Base-by-base conservation (phyloP, 1,140 invertebrate genomes). In the Homalodisca vitripennis region DNA sequence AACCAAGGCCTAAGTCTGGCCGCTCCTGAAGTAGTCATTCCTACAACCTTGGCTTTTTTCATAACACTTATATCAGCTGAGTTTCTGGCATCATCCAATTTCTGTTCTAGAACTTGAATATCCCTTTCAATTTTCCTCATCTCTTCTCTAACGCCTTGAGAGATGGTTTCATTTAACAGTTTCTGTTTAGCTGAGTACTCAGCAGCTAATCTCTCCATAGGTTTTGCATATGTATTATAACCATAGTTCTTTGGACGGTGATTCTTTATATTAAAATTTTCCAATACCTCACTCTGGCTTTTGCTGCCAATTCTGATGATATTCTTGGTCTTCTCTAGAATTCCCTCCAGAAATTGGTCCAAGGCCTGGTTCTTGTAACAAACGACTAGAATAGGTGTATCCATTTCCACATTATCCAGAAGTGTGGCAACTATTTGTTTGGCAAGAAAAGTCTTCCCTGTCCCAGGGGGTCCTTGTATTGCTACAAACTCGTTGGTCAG, bases 291-390 rank as follows among this genome's bases (percentile, higher is more conserved):
- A 75, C 82, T 87, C 74, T 85, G 85, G 0, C 86, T 88, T 78
- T 89, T 85, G 2, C 86, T 85, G 1, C 93, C 93, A 71, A 94
- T 84, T 29, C 92, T 83, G n/a, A 91, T 79, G 60, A 94, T 81
- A n/a, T 82, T 79, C 0, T 80, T 32, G 1, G 86, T 88, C 2
- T 82, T 77, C n/a, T 77, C 68, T 13, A 85, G 75, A 17, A 91
- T 82, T 22, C 87, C 89, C 77, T 92, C 86, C 14, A 95, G 77
- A 81, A 95, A 95, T 77, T 95, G 92, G 82, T 95, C 93, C 2
- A 95, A 76, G 0, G 93, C 92, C 79, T 95, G 92, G 77, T 95
- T 95, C 0, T 92, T 94, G 73, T 88, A 92, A 76, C 92, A 93
- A 24, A 95, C 86, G 12, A 96, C 81, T 1, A 95, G 78, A 67